A percentile compares a stretch with the other conserved stretches of the same genome.
Conservation (phyloP, 2,797 vertebrate species). For the Scarus forsteni region DNA sequence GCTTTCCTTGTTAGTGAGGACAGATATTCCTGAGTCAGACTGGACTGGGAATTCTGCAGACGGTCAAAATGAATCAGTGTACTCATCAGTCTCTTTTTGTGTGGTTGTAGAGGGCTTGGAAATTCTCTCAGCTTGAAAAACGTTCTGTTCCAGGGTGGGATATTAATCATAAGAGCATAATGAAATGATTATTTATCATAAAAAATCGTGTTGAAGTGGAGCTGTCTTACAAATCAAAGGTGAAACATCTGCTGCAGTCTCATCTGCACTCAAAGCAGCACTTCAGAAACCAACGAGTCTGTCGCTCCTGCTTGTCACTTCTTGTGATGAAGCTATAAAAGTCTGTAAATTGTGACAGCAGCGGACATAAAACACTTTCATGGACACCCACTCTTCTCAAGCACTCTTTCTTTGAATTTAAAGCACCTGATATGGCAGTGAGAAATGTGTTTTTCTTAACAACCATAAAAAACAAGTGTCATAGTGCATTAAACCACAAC, state of each 20-base stretch:
- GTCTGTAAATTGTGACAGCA: conserved; percentile 64
- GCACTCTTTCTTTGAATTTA: conserved; percentile 55
- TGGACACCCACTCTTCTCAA: conserved; percentile 56
- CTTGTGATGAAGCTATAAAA: conserved; percentile 65
- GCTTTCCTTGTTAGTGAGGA: conserved; percentile 64
- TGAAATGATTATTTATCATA: conserved; percentile 9
- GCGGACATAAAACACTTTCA: conserved; percentile 69
- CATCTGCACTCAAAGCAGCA: conserved; percentile 52
- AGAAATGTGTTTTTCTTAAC: conserved; percentile 52
- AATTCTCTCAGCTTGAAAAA: neutral
- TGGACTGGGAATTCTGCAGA: conserved; percentile 65
- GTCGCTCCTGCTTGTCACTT: conserved; percentile 37
- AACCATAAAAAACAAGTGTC: conserved; percentile 43
- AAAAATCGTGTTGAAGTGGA: neutral
- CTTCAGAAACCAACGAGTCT: conserved; percentile 36
- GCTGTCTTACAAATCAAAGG: conserved; percentile 9
- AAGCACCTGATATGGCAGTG: conserved; percentile 50
- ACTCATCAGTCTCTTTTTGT: conserved; percentile 28
- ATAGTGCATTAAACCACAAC: conserved; percentile 28
- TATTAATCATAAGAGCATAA: conserved; percentile 3
- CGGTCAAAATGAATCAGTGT: conserved; percentile 52
- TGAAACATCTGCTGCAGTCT: conserved; percentile 32
- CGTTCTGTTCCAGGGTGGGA: neutral
- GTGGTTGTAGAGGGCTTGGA: conserved; percentile 15
- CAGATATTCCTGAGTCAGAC: conserved; percentile 68